Evolutionary conservation across 2,113 vertebrate species (phyloP).

Genomic region (Sceloporus tristichus): DNA sequence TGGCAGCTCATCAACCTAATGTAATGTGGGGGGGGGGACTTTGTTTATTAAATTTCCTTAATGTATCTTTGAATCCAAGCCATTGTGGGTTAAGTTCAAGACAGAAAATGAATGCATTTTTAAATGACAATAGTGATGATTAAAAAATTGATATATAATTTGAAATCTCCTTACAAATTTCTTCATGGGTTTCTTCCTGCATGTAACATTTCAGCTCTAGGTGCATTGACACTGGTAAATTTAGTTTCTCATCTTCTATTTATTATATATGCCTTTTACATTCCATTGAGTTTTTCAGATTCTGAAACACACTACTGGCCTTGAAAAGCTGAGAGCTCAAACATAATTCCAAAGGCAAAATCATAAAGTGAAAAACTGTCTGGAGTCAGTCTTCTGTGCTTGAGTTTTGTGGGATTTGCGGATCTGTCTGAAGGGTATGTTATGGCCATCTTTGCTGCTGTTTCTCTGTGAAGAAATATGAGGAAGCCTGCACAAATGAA

Average conservation of each 20-base stretch:
- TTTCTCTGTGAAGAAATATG: constrained; percentile 57
- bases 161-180: constrained; percentile 4
- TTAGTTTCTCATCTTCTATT: neutral
- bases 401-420: constrained; percentile 59
- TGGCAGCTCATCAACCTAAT: neutral
- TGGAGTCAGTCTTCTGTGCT: constrained; percentile 47
- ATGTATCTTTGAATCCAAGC: neutral
- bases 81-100: neutral
- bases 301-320: constrained; percentile 19
- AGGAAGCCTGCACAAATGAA: constrained; percentile 40
- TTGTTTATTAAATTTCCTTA: neutral
- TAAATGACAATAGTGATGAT: too few species aligned
- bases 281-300: constrained; percentile 36
- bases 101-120: neutral
- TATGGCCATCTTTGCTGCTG: constrained; percentile 57
- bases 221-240: neutral
- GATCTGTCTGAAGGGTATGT: constrained; percentile 50
- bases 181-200: neutral
- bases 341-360: constrained; percentile 61
- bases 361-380: constrained; percentile 53
- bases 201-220: neutral
- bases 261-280: constrained; percentile 26
- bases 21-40: neutral
- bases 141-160: neutral
- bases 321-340: constrained; percentile 41